Evolutionary conservation across 1,140 invertebrate genomes (phyloP).

Genomic region (Trinorchestia longiramus): DNA sequence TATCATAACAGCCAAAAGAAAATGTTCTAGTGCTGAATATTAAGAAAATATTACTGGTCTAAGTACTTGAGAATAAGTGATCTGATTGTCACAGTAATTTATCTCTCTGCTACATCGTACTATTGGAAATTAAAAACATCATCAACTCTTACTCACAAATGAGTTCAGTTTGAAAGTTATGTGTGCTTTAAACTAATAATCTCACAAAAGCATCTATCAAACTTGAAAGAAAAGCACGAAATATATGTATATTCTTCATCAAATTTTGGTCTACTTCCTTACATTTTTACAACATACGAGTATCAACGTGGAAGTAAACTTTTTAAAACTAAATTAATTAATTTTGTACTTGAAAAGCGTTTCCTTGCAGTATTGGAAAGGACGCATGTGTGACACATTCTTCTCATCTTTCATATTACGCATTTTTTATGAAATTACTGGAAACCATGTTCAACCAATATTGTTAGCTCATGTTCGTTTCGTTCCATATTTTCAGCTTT

Average conservation of each 20-base stretch:
- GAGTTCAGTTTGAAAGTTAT: not conserved
- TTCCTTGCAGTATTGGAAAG: not conserved
- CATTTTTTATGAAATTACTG: not conserved
- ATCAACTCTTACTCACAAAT: not conserved
- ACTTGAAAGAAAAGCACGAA: too few relatives aligned
- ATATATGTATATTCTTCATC: too few relatives aligned
- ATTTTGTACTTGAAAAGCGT: too few relatives aligned
- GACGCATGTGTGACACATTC: not conserved
- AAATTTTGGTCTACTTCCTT: too few relatives aligned
- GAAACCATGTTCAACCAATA: not conserved
- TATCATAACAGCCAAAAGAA: not conserved
- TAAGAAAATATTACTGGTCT: not conserved
- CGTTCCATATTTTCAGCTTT: not conserved
- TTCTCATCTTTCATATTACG: not conserved
- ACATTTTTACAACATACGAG: too few relatives aligned
- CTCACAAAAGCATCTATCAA: too few relatives aligned
- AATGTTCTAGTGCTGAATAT: not conserved
- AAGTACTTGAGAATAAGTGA: not conserved
- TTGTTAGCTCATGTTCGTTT: not conserved
- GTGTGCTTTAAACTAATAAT: not conserved
- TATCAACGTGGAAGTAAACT: too few relatives aligned
- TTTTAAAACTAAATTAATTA: too few relatives aligned
- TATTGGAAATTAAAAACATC: not conserved
- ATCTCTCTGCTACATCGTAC: too few relatives aligned
- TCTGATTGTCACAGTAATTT: not conserved